phyloP scores from a whole-genome alignment of 2,797 vertebrate genomes.

The Manis crassicaudata region DNA sequence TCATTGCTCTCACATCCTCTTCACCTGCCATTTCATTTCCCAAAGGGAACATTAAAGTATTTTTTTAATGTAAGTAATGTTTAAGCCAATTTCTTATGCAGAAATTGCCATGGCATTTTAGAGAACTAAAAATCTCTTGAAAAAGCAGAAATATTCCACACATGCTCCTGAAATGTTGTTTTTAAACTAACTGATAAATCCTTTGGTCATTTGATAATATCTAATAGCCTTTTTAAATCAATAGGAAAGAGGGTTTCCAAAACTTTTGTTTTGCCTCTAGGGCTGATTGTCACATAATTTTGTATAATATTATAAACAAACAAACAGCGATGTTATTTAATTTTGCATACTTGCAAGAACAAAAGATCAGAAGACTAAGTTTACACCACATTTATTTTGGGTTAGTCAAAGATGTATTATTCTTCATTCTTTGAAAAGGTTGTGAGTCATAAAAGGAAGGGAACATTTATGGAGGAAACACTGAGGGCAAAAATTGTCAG shows the following conservation, averaged over 20 bases:
- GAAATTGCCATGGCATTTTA: constrained; percentile 55
- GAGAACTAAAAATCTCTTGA: constrained; percentile 31
- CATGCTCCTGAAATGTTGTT: constrained; percentile 66
- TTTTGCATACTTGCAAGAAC: not conserved
- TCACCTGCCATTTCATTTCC: constrained; percentile 74
- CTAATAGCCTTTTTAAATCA: constrained; percentile 17
- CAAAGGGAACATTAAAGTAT: constrained; percentile 66
- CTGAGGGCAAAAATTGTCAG: not conserved
- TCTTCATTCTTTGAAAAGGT: not conserved
- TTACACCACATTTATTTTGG: not conserved
- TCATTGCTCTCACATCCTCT: constrained; percentile 66
- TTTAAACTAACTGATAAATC: constrained; percentile 68
- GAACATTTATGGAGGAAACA: not conserved
- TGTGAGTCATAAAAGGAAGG: not conserved
- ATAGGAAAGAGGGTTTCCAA: not conserved
- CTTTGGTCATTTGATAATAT: constrained; percentile 60
- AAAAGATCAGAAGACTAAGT: not conserved
- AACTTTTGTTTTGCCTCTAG: not conserved
- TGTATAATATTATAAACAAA: not conserved
- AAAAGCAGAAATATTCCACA: constrained; percentile 59
- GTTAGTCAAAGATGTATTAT: not conserved
- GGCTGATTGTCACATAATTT: not conserved
- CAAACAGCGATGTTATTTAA: not conserved
- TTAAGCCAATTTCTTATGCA: constrained; percentile 63
- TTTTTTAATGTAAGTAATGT: constrained; percentile 41